These are phyloP conservation scores for Drosophila gunungcola DNA, from an alignment of 1,140 invertebrate species.

Conservation along the genomic window DNA sequence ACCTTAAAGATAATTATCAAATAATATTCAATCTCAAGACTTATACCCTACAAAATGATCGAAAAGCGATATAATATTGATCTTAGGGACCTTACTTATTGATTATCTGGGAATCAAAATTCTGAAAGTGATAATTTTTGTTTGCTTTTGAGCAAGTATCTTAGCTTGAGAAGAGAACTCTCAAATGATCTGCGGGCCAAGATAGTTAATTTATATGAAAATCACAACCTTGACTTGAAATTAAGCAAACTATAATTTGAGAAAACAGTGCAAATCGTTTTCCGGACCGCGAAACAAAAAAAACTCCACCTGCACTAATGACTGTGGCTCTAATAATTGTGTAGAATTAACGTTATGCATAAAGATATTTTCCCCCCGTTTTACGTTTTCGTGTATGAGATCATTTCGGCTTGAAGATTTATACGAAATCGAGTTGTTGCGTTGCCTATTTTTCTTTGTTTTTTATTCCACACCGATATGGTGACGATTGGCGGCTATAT, in stretches of 20 bases:
- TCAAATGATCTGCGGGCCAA: neutral
- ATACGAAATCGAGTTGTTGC: neutral
- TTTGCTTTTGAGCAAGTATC: too few relatives aligned
- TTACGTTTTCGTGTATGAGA: slow-evolving; percentile 33
- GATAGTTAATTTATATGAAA: neutral
- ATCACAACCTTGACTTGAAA: slow-evolving; percentile 11
- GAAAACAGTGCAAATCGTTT: slow-evolving; percentile 34
- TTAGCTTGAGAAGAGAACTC: too few relatives aligned
- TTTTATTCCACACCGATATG: neutral
- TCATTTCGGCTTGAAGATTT: slow-evolving; percentile 24
- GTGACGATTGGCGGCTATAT: slow-evolving; percentile 17
- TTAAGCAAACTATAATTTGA: slow-evolving; percentile 38
- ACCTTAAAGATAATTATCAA: too few relatives aligned
- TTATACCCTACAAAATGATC: too few relatives aligned
- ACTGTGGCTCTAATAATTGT: slow-evolving; percentile 28
- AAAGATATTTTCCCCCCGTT: slow-evolving; percentile 10
- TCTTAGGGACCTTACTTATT: too few relatives aligned
- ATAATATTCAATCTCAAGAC: too few relatives aligned
- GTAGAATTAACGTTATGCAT: slow-evolving; percentile 34
- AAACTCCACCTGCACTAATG: slow-evolving; percentile 46
- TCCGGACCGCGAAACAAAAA: slow-evolving; percentile 22
- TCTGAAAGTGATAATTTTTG: too few relatives aligned
- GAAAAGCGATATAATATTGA: too few relatives aligned
- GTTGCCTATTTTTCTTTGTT: neutral
- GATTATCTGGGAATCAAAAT: too few relatives aligned